These are phyloP conservation scores for Eptesicus fuscus DNA, from an alignment of 2,113 vertebrate genomes.

Conservation along the genomic window DNA sequence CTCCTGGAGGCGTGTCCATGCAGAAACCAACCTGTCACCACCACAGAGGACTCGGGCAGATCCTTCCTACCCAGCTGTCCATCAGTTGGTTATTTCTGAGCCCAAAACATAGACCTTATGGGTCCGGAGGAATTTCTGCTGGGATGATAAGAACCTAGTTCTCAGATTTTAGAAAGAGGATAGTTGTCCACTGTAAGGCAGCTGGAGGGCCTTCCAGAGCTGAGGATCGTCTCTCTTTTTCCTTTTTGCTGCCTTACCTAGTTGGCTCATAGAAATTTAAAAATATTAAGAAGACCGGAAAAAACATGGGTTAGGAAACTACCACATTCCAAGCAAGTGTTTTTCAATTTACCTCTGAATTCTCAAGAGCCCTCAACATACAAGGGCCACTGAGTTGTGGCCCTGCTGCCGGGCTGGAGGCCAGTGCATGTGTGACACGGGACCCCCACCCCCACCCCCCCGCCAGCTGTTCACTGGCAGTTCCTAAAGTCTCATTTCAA, in stretches of 20 bases:
- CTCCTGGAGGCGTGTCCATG: neutral
- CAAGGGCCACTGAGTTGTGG: neutral
- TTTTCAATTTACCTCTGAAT: neutral
- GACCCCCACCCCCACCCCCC: too few relatives aligned
- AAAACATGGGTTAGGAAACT: neutral
- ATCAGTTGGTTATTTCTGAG: neutral
- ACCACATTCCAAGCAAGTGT: neutral
- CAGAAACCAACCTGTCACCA: fast-evolving
- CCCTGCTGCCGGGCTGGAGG: neutral
- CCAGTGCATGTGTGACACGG: too few relatives aligned
- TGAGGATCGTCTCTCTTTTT: fast-evolving
- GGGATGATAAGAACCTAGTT: neutral
- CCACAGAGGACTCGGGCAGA: neutral
- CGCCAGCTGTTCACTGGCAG: neutral
- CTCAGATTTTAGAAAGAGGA: neutral
- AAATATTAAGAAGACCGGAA: neutral
- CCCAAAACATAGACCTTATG: neutral
- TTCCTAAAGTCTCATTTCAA: neutral
- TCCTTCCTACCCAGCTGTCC: neutral
- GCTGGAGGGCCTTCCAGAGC: neutral
- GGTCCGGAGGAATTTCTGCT: neutral
- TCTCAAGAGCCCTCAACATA: neutral
- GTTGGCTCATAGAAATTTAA: neutral
- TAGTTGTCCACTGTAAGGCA: too few relatives aligned
- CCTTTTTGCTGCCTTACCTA: too few relatives aligned